Evolutionary conservation across 2,888 invertebrate genomes (phyloP), one percentile per base, ranked within the genome.

Genomic region (Lycaena phlaeas): DNA sequence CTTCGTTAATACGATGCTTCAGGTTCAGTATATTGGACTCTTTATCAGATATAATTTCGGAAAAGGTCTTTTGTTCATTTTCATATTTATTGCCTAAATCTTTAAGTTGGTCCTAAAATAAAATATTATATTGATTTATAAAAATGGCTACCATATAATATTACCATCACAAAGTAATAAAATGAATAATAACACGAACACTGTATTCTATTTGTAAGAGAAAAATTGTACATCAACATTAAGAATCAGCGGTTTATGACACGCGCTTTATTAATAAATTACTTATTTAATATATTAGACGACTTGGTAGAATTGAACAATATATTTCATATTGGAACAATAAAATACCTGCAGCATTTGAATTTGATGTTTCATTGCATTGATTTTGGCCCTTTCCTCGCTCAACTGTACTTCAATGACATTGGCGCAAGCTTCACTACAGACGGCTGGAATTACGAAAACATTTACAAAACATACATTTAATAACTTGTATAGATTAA

Each of bases 371-470:
- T 68, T 63, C 1, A 82, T 57, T 12, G 61, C 51, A 5, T 64
- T 65, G 37, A 72, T 68, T 48, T 74, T 81, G 4, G 77, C 76
- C 46, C 71, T 63, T 47, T 84, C 84, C 48, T 84, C 84, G 4
- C 62, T 61, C 4, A 84, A 55, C 44, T 84, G 84, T 1, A 84
- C 79, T 50, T 84, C 84, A 4, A 84, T 64, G 2, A 84, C 75
- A 54, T 79, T 79, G 2, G 63, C 74, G 44, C 84, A 84, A 1
- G 62, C 72, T 54, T 82, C 84, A 49, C 68, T 81, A 50, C 75
- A 78, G 10, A 68, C 52, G 38, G 82, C 84, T 76, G 22, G 4
- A 42, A 44, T 6, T 27, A 28, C n/a, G 36, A 1, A 15, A 30
- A 36, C 5, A 28, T 12, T 14, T n/a, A 18, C 5, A 14, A 39